A percentile compares a stretch with the other conserved stretches of the same genome.
These are phyloP conservation scores for Crossaster papposus DNA, from an alignment of 53 echinoderm and acorn worm genomes.

Conservation along the genomic window DNA sequence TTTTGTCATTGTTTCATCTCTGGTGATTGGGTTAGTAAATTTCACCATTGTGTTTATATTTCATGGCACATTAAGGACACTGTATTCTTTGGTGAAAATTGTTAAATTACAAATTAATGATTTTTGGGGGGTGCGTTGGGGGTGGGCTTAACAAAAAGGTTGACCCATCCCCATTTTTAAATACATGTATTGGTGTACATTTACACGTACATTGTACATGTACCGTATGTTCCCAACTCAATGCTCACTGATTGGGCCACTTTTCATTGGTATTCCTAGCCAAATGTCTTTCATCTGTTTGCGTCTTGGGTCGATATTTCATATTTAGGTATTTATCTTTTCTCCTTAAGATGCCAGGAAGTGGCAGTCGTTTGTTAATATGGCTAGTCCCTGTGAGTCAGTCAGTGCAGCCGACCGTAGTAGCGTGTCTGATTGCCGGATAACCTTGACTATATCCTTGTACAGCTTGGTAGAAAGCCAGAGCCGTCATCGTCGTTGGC, in stretches of 20 bases:
- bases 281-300: constrained; percentile 26
- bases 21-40: neutral
- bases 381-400: constrained; percentile 22
- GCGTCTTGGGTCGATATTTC: neutral
- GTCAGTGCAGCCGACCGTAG: constrained; percentile 2
- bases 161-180: neutral
- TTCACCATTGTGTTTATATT: neutral
- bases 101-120: neutral
- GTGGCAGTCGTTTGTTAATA: neutral
- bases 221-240: constrained; percentile 18
- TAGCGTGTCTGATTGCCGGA: constrained; percentile 40
- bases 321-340: neutral
- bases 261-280: neutral
- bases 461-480: constrained; percentile 40
- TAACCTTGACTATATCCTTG: constrained; percentile 33
- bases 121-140: neutral
- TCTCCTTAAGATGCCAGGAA: neutral
- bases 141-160: neutral
- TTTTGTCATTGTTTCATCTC: neutral
- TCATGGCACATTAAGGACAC: neutral
- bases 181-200: neutral
- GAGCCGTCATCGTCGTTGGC: too few species aligned
- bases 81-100: neutral
- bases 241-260: constrained; percentile 22
- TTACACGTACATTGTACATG: neutral